A percentile compares a stretch with the other conserved stretches of the same genome.
Evolutionary conservation across 2,113 vertebrate species (phyloP).

Genomic region (Lamprologus ornatipinnis): DNA sequence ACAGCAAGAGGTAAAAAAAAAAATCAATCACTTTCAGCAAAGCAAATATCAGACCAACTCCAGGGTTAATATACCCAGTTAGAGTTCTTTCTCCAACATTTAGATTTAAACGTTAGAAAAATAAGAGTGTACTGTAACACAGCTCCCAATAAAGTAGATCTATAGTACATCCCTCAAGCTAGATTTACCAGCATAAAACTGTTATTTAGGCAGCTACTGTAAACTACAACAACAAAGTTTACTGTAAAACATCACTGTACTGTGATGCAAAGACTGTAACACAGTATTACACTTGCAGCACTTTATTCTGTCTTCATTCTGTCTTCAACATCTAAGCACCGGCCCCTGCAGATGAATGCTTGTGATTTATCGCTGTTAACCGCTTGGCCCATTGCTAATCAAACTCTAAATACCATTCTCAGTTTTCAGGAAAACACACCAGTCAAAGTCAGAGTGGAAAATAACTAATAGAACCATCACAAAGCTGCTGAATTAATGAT

Average conservation of each 20-base stretch:
- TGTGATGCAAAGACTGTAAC: not conserved
- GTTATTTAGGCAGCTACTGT: not conserved
- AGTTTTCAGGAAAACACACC: not conserved
- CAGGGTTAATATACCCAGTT: not conserved
- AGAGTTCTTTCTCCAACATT: not conserved
- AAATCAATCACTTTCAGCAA: not conserved
- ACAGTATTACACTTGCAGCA: not conserved
- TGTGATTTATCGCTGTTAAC: not conserved
- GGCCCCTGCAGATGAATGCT: not conserved
- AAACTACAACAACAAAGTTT: not conserved
- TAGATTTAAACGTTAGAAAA: not conserved
- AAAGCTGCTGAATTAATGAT: not conserved
- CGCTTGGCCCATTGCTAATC: not conserved
- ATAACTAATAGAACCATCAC: not conserved
- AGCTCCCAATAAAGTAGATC: not conserved
- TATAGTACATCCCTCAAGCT: not conserved
- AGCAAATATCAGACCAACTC: not conserved
- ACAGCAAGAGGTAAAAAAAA: not conserved
- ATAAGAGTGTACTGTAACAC: not conserved
- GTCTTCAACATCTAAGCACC: not conserved
- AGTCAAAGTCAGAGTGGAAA: too few species aligned
- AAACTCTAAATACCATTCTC: not conserved
- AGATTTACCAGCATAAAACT: not conserved
- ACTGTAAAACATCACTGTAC: not conserved
- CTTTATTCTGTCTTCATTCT: not conserved